These are phyloP conservation scores for Mola mola DNA, from an alignment of 2,113 vertebrate species.

Conservation along the genomic window DNA sequence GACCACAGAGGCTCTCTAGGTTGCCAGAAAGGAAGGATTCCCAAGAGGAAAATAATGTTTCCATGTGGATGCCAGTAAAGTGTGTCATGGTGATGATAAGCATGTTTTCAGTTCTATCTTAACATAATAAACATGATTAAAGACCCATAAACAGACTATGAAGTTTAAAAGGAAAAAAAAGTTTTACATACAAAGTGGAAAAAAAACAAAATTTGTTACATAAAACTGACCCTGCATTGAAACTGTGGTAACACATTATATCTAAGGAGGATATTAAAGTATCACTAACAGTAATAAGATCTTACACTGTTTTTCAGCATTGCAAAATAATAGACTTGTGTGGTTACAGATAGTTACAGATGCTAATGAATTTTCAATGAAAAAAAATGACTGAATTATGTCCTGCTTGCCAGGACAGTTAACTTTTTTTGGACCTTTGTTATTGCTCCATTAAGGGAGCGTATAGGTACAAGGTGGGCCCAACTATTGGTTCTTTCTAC, in stretches of 20 bases:
- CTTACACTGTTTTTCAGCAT: background rate
- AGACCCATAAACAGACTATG: slow-evolving; percentile 45
- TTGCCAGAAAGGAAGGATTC: slow-evolving; percentile 41
- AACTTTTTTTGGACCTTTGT: no score
- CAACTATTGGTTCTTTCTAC: no score
- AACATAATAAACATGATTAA: slow-evolving; percentile 70
- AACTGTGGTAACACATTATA: background rate
- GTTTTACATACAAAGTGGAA: background rate
- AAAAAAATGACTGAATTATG: no score
- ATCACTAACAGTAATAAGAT: background rate
- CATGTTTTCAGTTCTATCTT: slow-evolving; percentile 67
- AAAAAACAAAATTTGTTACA: no score
- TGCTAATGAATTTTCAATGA: no score
- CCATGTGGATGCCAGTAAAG: slow-evolving; percentile 48
- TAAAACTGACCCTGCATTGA: background rate
- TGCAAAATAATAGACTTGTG: background rate
- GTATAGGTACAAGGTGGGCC: no score
- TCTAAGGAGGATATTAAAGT: background rate
- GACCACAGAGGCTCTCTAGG: slow-evolving; percentile 22
- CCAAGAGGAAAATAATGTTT: slow-evolving; percentile 65
- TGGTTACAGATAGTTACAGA: no score
- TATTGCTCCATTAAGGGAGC: no score
- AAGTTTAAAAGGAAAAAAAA: slow-evolving; percentile 38
- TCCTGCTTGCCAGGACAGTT: no score
- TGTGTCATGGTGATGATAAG: slow-evolving; percentile 60